Evolutionary conservation across 2,888 invertebrate species (phyloP).

Genomic region (Agapostemon virescens): DNA sequence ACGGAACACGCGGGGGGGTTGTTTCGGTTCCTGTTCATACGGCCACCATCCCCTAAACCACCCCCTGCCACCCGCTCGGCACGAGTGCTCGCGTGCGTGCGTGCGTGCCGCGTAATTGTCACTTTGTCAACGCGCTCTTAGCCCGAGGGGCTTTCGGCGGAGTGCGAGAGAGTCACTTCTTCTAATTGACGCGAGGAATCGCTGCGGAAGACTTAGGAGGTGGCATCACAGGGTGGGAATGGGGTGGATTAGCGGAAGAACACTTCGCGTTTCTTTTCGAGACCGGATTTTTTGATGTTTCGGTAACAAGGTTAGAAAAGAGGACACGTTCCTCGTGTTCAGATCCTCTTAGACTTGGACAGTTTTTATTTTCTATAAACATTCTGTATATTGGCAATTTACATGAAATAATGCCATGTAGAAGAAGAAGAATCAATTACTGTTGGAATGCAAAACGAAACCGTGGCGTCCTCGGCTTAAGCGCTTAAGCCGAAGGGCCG

Average conservation of each 20-base stretch:
- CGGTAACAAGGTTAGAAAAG: neutral
- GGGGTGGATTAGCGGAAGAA: slow-evolving; percentile 27
- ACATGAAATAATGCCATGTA: too few relatives aligned
- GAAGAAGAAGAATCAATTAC: too few relatives aligned
- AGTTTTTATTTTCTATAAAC: neutral
- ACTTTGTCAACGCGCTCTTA: slow-evolving; percentile 76
- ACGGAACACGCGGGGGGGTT: slow-evolving; percentile 60
- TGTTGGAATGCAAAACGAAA: too few relatives aligned
- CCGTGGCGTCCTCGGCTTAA: too few relatives aligned
- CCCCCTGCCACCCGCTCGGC: slow-evolving; percentile 27
- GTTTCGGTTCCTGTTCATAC: slow-evolving; percentile 34
- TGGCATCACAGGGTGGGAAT: neutral
- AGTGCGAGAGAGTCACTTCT: slow-evolving; percentile 69
- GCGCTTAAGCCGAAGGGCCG: too few relatives aligned
- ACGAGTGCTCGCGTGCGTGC: slow-evolving; percentile 45
- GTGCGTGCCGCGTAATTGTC: slow-evolving; percentile 77
- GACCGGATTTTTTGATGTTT: neutral
- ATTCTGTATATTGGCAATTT: too few relatives aligned
- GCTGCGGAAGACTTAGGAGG: slow-evolving; percentile 39
- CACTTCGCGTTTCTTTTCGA: slow-evolving; percentile 13
- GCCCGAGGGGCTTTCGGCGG: slow-evolving; percentile 64
- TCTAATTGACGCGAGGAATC: slow-evolving; percentile 71
- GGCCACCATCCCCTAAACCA: slow-evolving; percentile 12
- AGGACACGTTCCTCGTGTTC: too few relatives aligned
- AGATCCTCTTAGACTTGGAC: too few relatives aligned